phyloP scores from a whole-genome alignment of 2,888 invertebrate species.

The Patella ulyssiponensis region DNA sequence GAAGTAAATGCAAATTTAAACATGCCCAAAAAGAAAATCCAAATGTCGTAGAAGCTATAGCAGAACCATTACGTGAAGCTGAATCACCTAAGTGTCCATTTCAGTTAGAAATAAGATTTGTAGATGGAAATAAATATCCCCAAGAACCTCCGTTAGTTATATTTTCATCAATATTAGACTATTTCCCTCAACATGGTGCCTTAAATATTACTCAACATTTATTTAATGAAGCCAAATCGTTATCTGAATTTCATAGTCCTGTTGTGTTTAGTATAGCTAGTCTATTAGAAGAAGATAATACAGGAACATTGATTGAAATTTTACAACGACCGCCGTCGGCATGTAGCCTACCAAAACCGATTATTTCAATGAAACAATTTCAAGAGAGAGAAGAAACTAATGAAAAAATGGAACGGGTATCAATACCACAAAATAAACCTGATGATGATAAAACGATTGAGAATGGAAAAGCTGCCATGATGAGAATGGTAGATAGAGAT shows the following conservation, averaged over 20 bases:
- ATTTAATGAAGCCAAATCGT: constrained; percentile 50
- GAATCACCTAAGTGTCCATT: constrained; percentile 34
- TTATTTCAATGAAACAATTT: constrained; percentile 22
- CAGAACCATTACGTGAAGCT: not conserved
- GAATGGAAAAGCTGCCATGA: constrained; percentile 35
- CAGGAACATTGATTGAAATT: constrained; percentile 42
- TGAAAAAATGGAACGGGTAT: constrained; percentile 6
- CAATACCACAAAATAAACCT: not conserved
- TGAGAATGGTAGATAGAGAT: constrained; percentile 32
- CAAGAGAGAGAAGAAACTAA: not conserved
- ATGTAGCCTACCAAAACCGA: constrained; percentile 47
- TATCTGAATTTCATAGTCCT: constrained; percentile 51
- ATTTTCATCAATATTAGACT: constrained; percentile 53
- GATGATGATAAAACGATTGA: constrained; percentile 21
- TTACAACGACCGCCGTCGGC: constrained; percentile 47
- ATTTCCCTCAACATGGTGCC: constrained; percentile 52
- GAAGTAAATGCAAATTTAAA: constrained; percentile 49
- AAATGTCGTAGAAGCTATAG: constrained; percentile 21
- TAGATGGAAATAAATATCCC: constrained; percentile 59
- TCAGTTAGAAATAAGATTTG: constrained; percentile 64
- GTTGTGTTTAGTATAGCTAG: constrained; percentile 63
- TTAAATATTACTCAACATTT: constrained; percentile 61
- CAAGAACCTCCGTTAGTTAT: constrained; percentile 59
- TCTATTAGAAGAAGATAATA: constrained; percentile 56
- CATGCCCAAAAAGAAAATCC: constrained; percentile 38